Evolutionary conservation across 1,140 invertebrate genomes (phyloP).

Genomic region (Brachionus sp.): DNA sequence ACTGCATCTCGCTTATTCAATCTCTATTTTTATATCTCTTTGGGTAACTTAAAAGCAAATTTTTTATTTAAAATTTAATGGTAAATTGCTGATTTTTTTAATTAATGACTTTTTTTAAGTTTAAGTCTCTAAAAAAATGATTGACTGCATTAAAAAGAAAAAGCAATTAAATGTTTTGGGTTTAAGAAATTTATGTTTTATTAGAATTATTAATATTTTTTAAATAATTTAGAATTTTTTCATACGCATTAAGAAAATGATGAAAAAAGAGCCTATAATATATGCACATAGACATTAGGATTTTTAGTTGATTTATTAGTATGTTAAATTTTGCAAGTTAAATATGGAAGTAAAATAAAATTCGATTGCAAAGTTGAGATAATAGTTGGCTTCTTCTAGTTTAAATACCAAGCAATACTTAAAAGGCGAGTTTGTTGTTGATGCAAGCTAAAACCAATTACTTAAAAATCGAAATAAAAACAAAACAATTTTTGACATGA

Average conservation of each 20-base stretch:
- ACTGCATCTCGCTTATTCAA: constrained; percentile 4
- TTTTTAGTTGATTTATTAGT: constrained; percentile 1
- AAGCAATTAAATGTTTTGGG: not conserved
- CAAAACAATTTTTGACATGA: not conserved
- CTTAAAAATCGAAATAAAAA: not conserved
- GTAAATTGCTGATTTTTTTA: not conserved
- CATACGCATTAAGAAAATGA: constrained; percentile 19
- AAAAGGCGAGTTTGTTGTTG: not conserved
- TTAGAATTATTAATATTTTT: constrained; percentile 33
- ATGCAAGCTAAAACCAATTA: not conserved
- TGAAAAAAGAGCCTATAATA: constrained; percentile 23
- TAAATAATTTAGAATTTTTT: not conserved
- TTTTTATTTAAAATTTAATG: not conserved
- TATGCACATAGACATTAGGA: constrained; percentile 20
- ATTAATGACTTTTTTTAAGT: not conserved
- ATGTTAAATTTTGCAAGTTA: not conserved
- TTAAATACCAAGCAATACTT: not conserved
- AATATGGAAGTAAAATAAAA: not conserved
- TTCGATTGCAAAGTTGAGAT: not conserved
- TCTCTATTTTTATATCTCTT: not conserved
- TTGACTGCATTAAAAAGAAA: not conserved
- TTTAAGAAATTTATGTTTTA: constrained; percentile 5
- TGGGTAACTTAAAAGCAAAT: not conserved
- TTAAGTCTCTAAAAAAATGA: not conserved
- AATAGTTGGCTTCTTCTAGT: not conserved